phyloP scores from a whole-genome alignment of 2,888 invertebrate genomes.

The Cryptus viduatorius region DNA sequence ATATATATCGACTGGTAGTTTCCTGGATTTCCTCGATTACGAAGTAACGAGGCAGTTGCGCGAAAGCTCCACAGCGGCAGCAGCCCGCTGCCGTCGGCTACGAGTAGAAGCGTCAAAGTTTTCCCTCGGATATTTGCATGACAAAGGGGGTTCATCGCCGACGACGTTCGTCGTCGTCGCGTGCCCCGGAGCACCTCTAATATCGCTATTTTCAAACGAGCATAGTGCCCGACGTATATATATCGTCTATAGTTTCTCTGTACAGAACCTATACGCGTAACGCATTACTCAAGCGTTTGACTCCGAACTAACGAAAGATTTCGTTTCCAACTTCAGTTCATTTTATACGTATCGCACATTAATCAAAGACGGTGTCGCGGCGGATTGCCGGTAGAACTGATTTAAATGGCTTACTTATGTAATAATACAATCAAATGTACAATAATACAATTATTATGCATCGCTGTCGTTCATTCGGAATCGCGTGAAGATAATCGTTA shows the following conservation, averaged over 20 bases:
- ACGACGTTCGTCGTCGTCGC: constrained; percentile 37
- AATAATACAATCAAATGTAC: no score
- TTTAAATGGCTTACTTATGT: no score
- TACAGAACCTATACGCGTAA: constrained; percentile 5
- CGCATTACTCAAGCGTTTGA: constrained; percentile 2
- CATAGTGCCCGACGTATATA: neutral
- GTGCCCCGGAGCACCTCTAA: constrained; percentile 7
- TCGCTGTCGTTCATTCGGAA: no score
- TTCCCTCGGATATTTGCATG: constrained; percentile 61
- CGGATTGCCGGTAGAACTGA: no score
- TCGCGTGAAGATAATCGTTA: no score
- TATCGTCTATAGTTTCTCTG: neutral
- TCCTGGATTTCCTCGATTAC: constrained; percentile 53
- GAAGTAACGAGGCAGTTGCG: constrained; percentile 55
- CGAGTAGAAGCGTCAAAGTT: constrained; percentile 48
- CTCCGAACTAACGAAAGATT: constrained; percentile 35
- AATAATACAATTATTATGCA: no score
- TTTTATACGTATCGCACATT: neutral
- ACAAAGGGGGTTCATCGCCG: constrained; percentile 50
- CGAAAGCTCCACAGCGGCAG: neutral
- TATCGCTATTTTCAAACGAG: constrained; percentile 22
- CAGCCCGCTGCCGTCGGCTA: constrained; percentile 41
- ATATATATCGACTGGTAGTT: constrained; percentile 41
- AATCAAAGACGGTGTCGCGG: no score
- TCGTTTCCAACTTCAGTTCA: constrained; percentile 18